A percentile compares a stretch with the other conserved stretches of the same genome.
These are phyloP conservation scores for Drymodes brunneopygia DNA, from an alignment of 2,113 vertebrate species.

Conservation along the genomic window DNA sequence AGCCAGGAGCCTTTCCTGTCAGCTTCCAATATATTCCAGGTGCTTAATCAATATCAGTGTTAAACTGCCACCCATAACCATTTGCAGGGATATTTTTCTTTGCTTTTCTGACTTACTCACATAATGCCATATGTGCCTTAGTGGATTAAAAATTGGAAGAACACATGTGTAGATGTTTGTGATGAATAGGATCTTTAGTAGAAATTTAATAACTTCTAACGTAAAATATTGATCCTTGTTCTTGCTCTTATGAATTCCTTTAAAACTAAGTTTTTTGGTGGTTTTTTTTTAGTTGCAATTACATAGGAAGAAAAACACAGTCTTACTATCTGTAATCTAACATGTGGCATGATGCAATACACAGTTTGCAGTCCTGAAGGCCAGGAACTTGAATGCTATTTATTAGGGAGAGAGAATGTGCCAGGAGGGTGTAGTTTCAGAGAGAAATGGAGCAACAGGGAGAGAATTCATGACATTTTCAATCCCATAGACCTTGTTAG, in stretches of 20 bases:
- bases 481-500: not conserved
- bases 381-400: not conserved
- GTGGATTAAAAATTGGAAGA: constrained; percentile 37
- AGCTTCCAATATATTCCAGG: not conserved
- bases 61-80: not conserved
- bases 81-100: constrained; percentile 42
- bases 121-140: not conserved
- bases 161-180: constrained; percentile 20
- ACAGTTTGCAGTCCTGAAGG: not conserved
- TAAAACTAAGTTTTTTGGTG: not conserved
- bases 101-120: constrained; percentile 37
- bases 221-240: constrained; percentile 59
- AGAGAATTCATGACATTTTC: not conserved
- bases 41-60: not conserved
- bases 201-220: constrained; percentile 60
- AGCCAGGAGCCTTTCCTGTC: not conserved
- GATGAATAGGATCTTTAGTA: constrained; percentile 45
- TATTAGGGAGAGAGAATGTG: not conserved
- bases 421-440: not conserved
- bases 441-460: not conserved
- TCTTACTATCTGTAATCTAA: not conserved
- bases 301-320: constrained; percentile 16
- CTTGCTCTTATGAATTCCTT: constrained; percentile 34
- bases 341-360: not conserved
- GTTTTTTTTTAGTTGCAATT: not conserved